These are phyloP conservation scores for Montipora capricornis DNA, from an alignment of 64 coral and sea anemone genomes.

Conservation along the genomic window DNA sequence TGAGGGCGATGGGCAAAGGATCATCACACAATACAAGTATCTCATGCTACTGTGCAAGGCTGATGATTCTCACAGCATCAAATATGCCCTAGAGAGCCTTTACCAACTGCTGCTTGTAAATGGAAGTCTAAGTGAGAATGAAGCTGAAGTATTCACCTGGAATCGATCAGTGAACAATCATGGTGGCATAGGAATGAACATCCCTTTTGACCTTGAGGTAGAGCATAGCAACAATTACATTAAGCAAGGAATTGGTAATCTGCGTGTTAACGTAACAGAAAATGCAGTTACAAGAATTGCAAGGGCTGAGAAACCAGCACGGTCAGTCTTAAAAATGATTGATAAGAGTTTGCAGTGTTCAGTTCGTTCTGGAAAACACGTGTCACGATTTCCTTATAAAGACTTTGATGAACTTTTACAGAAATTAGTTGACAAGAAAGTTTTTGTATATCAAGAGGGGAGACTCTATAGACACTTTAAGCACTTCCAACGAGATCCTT, in stretches of 20 bases:
- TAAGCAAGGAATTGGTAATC: conserved; percentile 31
- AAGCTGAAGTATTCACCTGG: conserved; percentile 31
- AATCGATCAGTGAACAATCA: conserved; percentile 54
- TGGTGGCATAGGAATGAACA: conserved; percentile 30
- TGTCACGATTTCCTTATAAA: too few relatives aligned
- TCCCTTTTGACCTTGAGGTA: conserved; percentile 40
- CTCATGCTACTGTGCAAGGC: conserved; percentile 36
- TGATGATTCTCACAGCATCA: conserved; percentile 39
- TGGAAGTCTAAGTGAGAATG: conserved; percentile 38
- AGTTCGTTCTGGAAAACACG: too few relatives aligned
- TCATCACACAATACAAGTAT: conserved; percentile 68
- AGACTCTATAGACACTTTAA: too few relatives aligned
- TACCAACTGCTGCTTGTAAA: conserved; percentile 38
- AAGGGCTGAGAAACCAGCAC: too few relatives aligned
- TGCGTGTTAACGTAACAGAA: too few relatives aligned
- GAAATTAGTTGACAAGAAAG: too few relatives aligned
- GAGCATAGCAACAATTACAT: conserved; percentile 51
- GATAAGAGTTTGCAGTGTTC: too few relatives aligned
- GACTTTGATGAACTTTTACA: too few relatives aligned
- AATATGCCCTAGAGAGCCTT: conserved; percentile 43
- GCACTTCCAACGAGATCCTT: too few relatives aligned
- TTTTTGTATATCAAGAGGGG: too few relatives aligned
- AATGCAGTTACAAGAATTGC: too few relatives aligned
- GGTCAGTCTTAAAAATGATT: too few relatives aligned
- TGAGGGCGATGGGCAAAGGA: conserved; percentile 32